Conservation (phyloP, 2,797 vertebrate species). For the Eidolon dupreanum region DNA sequence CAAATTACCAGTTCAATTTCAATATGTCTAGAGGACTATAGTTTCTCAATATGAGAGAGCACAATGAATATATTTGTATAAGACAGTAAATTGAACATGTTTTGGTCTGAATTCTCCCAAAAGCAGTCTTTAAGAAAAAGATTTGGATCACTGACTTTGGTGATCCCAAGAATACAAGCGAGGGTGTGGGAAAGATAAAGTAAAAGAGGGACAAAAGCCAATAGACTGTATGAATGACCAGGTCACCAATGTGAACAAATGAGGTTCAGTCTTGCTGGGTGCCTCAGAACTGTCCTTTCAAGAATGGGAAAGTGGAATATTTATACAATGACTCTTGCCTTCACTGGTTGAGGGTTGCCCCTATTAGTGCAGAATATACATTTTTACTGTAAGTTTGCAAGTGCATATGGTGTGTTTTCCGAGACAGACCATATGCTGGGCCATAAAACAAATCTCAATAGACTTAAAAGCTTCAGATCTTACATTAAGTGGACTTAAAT, state of each 20-base stretch:
- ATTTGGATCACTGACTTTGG: neutral
- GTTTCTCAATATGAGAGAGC: neutral
- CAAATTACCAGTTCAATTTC: neutral
- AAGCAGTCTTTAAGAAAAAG: neutral
- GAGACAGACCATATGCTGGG: neutral
- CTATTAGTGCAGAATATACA: neutral
- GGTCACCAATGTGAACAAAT: neutral
- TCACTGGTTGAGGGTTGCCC: neutral
- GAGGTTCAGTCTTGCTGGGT: neutral
- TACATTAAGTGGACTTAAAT: neutral
- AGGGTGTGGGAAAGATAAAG: neutral
- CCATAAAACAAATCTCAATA: neutral
- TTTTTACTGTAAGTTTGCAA: neutral
- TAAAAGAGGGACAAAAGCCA: neutral
- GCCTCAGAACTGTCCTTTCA: neutral
- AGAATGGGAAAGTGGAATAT: neutral
- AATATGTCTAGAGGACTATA: neutral
- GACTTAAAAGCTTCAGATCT: neutral
- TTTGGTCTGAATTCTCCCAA: neutral
- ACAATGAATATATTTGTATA: neutral
- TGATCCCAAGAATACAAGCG: neutral
- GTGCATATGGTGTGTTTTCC: neutral
- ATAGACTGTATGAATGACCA: neutral
- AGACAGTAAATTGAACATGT: neutral
- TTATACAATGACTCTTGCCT: neutral